These are phyloP conservation scores for Caenorhabditis sp. DNA, from an alignment of 2,888 invertebrate species.

Conservation along the genomic window DNA sequence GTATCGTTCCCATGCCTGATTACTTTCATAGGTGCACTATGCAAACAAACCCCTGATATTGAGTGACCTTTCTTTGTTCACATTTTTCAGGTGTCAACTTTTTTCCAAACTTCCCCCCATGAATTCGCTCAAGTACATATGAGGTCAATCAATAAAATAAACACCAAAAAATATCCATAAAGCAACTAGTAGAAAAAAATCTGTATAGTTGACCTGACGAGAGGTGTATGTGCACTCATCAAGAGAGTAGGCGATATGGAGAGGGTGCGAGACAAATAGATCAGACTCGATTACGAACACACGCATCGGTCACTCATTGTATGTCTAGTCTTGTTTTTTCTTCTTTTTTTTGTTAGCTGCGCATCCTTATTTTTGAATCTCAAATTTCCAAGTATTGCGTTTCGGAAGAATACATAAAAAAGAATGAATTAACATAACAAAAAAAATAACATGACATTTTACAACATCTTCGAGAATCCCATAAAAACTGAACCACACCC, in stretches of 20 bases:
- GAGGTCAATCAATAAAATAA: too few species aligned
- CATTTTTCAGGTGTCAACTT: too few species aligned
- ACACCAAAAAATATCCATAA: not conserved
- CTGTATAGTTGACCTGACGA: not conserved
- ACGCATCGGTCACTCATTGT: not conserved
- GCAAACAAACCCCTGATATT: too few species aligned
- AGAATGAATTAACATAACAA: not conserved
- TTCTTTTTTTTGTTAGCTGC: not conserved
- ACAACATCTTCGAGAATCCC: conserved; percentile 4
- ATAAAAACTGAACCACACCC: conserved; percentile 1
- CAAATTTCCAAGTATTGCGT: too few species aligned
- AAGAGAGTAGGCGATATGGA: not conserved
- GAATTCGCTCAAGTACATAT: too few species aligned
- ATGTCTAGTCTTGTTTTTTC: not conserved
- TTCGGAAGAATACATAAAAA: not conserved
- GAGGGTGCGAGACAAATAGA: not conserved
- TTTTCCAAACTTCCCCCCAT: too few species aligned
- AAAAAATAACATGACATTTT: not conserved
- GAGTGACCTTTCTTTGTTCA: too few species aligned
- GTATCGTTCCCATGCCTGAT: too few species aligned
- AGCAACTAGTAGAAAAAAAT: not conserved
- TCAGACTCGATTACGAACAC: not conserved
- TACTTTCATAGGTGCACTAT: too few species aligned
- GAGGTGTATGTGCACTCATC: not conserved
- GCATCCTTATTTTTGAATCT: not conserved